These are phyloP conservation scores for Oncorhynchus kisutch DNA, from an alignment of 2,113 vertebrate genomes.

Conservation along the genomic window DNA sequence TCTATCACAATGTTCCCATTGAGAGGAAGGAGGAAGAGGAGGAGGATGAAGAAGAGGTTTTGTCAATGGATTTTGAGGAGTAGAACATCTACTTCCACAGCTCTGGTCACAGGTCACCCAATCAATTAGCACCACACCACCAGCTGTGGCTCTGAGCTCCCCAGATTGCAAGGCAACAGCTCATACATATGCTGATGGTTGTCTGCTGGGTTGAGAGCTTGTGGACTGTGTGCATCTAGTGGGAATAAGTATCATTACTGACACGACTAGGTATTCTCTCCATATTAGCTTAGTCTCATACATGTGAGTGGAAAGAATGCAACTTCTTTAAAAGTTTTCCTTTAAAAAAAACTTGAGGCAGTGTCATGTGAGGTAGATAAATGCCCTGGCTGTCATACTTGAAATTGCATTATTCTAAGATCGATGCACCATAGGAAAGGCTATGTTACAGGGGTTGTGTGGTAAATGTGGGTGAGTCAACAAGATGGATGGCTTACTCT, in stretches of 20 bases:
- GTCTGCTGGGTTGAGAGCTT: conserved; percentile 8
- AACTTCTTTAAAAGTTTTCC: conserved; percentile 66
- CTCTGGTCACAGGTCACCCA: neutral
- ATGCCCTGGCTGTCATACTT: conserved; percentile 13
- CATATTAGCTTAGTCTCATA: neutral
- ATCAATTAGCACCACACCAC: neutral
- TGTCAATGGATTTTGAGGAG: neutral
- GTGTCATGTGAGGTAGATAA: neutral
- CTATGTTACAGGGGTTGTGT: neutral
- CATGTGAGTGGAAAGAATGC: conserved; percentile 20
- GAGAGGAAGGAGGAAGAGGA: conserved; percentile 8
- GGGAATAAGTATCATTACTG: neutral
- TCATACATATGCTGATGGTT: conserved; percentile 5
- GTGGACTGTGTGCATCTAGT: conserved; percentile 22
- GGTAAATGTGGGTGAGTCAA: neutral
- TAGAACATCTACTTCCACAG: neutral
- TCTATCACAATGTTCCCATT: conserved; percentile 44
- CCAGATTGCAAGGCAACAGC: conserved; percentile 30
- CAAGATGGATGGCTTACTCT: neutral
- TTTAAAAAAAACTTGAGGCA: conserved; percentile 43
- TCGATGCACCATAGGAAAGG: neutral
- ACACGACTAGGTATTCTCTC: neutral
- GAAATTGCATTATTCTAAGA: conserved; percentile 14
- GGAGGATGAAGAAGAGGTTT: neutral
- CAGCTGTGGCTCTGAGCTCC: conserved; percentile 30